These are phyloP conservation scores for Centrocercus urophasianus DNA, from an alignment of 2,113 vertebrate genomes.

Conservation along the genomic window DNA sequence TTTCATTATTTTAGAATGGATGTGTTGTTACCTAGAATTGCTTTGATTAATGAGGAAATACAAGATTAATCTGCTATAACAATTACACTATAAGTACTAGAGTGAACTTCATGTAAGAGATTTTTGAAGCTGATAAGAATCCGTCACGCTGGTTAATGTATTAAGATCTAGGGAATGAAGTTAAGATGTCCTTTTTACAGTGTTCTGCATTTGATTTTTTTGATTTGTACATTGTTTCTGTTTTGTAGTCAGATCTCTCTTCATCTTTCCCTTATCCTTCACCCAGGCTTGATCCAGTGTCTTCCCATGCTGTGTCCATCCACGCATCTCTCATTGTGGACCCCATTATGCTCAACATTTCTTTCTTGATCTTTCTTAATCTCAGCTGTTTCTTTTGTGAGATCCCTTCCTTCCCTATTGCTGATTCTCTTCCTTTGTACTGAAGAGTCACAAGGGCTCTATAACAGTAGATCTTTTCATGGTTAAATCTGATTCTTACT, in stretches of 20 bases:
- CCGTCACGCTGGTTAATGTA: not conserved
- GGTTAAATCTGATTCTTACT: not conserved
- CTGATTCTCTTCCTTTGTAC: not conserved
- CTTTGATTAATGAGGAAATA: not conserved
- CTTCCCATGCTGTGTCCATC: not conserved
- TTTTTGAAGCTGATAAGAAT: not conserved
- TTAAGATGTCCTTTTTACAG: not conserved
- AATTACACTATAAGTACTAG: not conserved
- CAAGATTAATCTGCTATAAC: not conserved
- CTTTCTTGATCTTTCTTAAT: not conserved
- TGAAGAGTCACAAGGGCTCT: not conserved
- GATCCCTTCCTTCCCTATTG: not conserved
- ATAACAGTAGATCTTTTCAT: not conserved
- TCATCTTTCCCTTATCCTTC: not conserved
- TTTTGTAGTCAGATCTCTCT: not conserved
- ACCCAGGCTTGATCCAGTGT: not conserved
- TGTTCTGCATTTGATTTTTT: not conserved
- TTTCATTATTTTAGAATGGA: not conserved
- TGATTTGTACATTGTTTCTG: not conserved
- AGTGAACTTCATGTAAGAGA: not conserved
- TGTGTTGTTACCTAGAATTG: not conserved
- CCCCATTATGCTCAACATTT: not conserved
- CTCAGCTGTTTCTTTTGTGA: not conserved
- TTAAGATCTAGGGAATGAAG: not conserved
- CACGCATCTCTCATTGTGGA: not conserved